phyloP scores from a whole-genome alignment of 1,140 invertebrate genomes.

The Bombus cullumanus region DNA sequence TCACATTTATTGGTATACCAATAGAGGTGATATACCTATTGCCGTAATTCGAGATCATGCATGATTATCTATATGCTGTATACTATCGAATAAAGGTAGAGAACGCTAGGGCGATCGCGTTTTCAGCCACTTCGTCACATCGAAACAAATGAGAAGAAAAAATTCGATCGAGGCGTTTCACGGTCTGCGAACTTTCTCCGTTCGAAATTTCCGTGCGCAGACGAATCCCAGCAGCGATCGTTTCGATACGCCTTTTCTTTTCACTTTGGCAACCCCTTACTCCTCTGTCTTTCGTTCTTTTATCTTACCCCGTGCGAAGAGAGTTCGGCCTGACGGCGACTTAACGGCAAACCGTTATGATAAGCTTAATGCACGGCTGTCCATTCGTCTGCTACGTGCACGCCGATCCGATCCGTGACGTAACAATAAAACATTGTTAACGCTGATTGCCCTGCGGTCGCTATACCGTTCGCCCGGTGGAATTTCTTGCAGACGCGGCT shows the following conservation, averaged over 20 bases:
- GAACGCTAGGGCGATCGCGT: too few relatives aligned
- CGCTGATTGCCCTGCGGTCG: conserved; percentile 78
- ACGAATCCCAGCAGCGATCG: neutral
- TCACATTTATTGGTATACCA: conserved; percentile 2
- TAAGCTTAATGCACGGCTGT: conserved; percentile 80
- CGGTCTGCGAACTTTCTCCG: neutral
- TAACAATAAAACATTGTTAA: conserved; percentile 83
- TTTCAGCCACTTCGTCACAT: too few relatives aligned
- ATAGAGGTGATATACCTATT: neutral
- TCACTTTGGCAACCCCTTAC: neutral
- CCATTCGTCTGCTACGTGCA: conserved; percentile 69
- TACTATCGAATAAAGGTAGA: neutral
- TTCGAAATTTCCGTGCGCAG: neutral
- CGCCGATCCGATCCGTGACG: conserved; percentile 76
- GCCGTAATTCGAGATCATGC: neutral
- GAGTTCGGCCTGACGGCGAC: conserved; percentile 61
- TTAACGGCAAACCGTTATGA: conserved; percentile 76
- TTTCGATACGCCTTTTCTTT: conserved; percentile 51
- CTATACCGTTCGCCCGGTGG: conserved; percentile 71
- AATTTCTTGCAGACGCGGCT: conserved; percentile 64
- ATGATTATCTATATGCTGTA: neutral
- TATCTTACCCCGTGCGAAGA: conserved; percentile 28
- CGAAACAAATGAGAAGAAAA: neutral
- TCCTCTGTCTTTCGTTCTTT: neutral
- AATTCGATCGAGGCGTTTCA: neutral